Evolutionary conservation across 2,113 vertebrate genomes (phyloP), one percentile per base, ranked within the genome.

Genomic region (Albula glossodonta): DNA sequence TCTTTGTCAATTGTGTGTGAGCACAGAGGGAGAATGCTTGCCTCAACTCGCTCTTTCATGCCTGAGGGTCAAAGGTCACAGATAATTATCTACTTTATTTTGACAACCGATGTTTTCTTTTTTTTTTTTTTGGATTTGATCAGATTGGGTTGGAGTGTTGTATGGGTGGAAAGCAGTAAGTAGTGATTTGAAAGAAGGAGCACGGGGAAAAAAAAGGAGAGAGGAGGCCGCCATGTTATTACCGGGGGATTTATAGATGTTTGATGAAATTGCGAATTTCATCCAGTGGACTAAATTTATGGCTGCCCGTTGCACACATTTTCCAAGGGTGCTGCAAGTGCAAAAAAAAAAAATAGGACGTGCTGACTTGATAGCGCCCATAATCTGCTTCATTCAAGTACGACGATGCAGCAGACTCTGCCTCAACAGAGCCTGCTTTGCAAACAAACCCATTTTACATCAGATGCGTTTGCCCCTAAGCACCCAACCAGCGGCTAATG

Each of bases 181-280:
- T 17, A 51, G 51, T 19, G 41, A 41, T 41, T 60, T 3, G 19
- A 82, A 48, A 41, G 51, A 57, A 57, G 53, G n/a, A 53, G 51
- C 25, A 17, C 0, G 31, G 31, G 31, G 57, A 25, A 82, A 57
- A 56, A 82, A 13, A 11, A 25, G n/a, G 51, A 52, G 19, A 22
- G 52, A 13, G 31, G 81, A 51, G 22, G 17, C 52, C 9, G 19
- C 22, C 31, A 48, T 31, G 31, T 41, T 78, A 78, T 78, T 49
- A 78, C 12, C 12, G 78, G 0, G 7, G 70, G 70, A 74, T 57
- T 57, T n/a, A 56, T 82, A 11, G 25, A 25, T 81, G n/a, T 53
- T 81, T 51, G 80, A 53, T 82, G 52, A 82, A 82, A 82, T 25
- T 82, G 81, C 2, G 15, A 57, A 56, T 82, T 51, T 81, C 51